Evolutionary conservation across 2,888 invertebrate species (phyloP).

Genomic region (Protula sp.): DNA sequence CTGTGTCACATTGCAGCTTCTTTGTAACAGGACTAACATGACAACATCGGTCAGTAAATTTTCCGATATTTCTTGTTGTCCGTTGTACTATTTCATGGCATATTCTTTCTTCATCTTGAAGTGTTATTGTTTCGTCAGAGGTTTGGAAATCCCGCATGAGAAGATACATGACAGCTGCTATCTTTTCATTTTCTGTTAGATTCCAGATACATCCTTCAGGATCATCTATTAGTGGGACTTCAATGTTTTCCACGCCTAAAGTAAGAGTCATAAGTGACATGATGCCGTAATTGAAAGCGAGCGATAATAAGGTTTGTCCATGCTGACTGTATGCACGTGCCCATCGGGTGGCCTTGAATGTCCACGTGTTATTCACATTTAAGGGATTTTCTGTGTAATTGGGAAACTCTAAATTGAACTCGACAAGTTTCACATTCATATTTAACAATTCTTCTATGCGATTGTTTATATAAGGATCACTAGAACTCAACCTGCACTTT

Average conservation of each 20-base stretch:
- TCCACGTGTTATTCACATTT: conserved; percentile 5
- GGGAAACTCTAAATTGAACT: conserved; percentile 20
- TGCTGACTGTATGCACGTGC: conserved; percentile 37
- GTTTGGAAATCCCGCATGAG: conserved; percentile 23
- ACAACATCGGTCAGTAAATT: conserved; percentile 44
- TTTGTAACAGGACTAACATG: not conserved
- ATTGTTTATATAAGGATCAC: conserved; percentile 9
- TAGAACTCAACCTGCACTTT: not conserved
- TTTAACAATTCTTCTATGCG: conserved; percentile 6
- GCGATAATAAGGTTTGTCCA: conserved; percentile 46
- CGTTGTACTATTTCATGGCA: conserved; percentile 42
- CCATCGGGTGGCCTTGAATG: conserved; percentile 21
- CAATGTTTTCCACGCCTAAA: conserved; percentile 34
- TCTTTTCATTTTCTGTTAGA: conserved; percentile 20
- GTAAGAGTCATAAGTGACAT: conserved; percentile 45
- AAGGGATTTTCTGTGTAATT: conserved; percentile 23
- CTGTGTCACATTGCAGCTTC: conserved; percentile 9
- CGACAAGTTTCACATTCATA: conserved; percentile 17
- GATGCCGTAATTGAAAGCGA: conserved; percentile 50
- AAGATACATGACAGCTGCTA: conserved; percentile 14
- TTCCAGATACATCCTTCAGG: conserved; percentile 41
- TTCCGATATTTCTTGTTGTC: conserved; percentile 28
- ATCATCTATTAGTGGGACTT: conserved; percentile 32
- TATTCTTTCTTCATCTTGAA: conserved; percentile 27
- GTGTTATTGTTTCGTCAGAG: not conserved